phyloP scores from a whole-genome alignment of 2,113 vertebrate species.

The Corythoichthys haematopterus region DNA sequence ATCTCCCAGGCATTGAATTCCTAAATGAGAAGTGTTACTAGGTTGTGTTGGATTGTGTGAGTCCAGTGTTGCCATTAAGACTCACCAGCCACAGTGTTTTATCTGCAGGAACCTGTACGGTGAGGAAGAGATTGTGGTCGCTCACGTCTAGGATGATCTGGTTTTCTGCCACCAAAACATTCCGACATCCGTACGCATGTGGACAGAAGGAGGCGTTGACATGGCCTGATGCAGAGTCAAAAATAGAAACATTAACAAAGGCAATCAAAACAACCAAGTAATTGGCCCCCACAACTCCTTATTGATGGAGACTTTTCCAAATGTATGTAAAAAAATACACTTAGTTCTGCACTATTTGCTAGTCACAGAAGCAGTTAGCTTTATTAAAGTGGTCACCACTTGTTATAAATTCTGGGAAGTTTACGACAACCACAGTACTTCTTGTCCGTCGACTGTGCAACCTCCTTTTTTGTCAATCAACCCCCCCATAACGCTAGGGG shows the following conservation, averaged over 20 bases:
- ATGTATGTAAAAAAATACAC: not conserved
- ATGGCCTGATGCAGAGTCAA: slow-evolving; percentile 69
- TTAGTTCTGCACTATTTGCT: too few relatives aligned
- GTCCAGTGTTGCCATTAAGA: not conserved
- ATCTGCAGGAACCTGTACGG: slow-evolving; percentile 80
- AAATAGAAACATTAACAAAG: slow-evolving; percentile 1
- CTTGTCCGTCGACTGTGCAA: too few relatives aligned
- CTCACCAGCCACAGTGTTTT: slow-evolving; percentile 91
- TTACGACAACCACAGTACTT: too few relatives aligned
- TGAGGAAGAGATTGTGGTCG: slow-evolving; percentile 80
- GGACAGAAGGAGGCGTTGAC: slow-evolving; percentile 88
- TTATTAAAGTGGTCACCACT: too few relatives aligned
- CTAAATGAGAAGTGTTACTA: not conserved
- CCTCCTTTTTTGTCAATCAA: too few relatives aligned
- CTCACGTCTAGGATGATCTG: slow-evolving; percentile 85
- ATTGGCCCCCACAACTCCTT: not conserved
- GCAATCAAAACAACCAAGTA: not conserved
- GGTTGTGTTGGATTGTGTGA: not conserved
- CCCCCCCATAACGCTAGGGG: too few relatives aligned
- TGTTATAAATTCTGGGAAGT: too few relatives aligned
- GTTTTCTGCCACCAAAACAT: slow-evolving; percentile 82
- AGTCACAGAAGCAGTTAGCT: too few relatives aligned
- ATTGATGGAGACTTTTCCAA: not conserved
- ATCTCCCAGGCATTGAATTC: not conserved
- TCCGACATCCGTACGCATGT: slow-evolving; percentile 86